Evolutionary conservation across 2,113 vertebrate species (phyloP), one percentile per base, ranked within the genome.

Genomic region (Halichoeres trimaculatus): DNA sequence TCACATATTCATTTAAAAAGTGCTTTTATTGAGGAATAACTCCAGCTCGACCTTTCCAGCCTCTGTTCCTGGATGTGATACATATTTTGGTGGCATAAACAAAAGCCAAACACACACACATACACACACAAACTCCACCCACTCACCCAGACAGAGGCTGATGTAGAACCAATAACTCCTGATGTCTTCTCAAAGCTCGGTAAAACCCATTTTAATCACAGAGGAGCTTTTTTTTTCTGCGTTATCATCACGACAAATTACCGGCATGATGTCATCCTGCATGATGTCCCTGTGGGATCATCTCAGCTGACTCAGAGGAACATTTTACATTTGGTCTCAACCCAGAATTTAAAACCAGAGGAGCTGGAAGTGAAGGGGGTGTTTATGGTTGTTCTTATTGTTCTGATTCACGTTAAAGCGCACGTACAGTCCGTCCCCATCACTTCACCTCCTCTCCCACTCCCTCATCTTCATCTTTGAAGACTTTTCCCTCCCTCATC

Each of bases 121-220:
- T 40, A 76, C 12, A 54, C 13, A 61, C n/a, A 52, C 19, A n/a
- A 54, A 54, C 43, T 70, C 57, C 76, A 59, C 66, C 58, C 70
- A 71, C 53, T 50, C 56, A 60, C 16, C 53, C 75, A 66, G 43
- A 58, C 12, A 59, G 24, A 38, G 9, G 53, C 69, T 52, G 56
- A 68, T 75, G 63, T 66, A 58, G 17, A 63, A 20, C 62, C 36
- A 64, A 67, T 63, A 62, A 76, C 74, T 74, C 50, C 54, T 57
- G 30, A 63, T 13, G 43, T 64, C 56, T 71, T n/a, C 20, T 40
- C 48, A 22, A 45, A 71, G 62, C 26, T 20, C 62, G 72, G 22
- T 23, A 45, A 65, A 73, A 38, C 24, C 36, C 47, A 30, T 61
- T 74, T 83, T 51, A 85, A 84, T 78, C 52, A 68, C 23, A 17